Evolutionary conservation across 1,140 invertebrate species (phyloP).

Genomic region (Drosophila mauritiana): DNA sequence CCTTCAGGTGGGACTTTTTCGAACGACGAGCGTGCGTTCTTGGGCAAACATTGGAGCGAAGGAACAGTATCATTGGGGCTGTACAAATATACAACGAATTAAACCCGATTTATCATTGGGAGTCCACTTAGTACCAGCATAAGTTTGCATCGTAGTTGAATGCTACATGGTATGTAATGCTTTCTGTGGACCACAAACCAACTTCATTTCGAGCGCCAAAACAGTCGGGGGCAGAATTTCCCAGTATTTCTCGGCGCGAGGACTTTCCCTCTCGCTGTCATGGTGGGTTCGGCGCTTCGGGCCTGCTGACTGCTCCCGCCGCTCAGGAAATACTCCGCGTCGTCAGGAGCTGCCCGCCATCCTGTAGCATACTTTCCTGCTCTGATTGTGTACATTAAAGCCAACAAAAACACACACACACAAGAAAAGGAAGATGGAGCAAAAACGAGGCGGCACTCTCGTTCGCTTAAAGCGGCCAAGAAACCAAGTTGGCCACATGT

Average conservation of each 20-base stretch:
- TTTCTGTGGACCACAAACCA: not conserved
- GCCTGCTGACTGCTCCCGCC: slow-evolving; percentile 34
- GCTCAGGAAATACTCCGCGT: not conserved
- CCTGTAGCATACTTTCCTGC: slow-evolving; percentile 74
- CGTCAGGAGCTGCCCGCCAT: slow-evolving; percentile 13
- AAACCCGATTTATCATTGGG: too few relatives aligned
- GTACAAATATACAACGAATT: too few relatives aligned
- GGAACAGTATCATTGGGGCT: too few relatives aligned
- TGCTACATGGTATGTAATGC: too few relatives aligned
- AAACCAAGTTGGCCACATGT: slow-evolving; percentile 57
- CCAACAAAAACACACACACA: not conserved
- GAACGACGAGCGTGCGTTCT: not conserved
- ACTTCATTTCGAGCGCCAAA: not conserved
- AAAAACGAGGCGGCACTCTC: not conserved
- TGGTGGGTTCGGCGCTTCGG: slow-evolving; percentile 48
- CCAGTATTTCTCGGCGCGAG: slow-evolving; percentile 21
- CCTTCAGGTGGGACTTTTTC: slow-evolving; percentile 5
- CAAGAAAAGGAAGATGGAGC: not conserved
- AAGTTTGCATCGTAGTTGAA: too few relatives aligned
- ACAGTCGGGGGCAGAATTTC: slow-evolving; percentile 10
- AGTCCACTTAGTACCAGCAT: too few relatives aligned
- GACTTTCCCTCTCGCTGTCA: slow-evolving; percentile 16
- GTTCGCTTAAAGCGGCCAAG: slow-evolving; percentile 51
- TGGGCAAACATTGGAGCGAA: not conserved
- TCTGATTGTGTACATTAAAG: slow-evolving; percentile 68